These are phyloP conservation scores for Podargus strigoides DNA, from an alignment of 2,797 vertebrate genomes.

Conservation along the genomic window DNA sequence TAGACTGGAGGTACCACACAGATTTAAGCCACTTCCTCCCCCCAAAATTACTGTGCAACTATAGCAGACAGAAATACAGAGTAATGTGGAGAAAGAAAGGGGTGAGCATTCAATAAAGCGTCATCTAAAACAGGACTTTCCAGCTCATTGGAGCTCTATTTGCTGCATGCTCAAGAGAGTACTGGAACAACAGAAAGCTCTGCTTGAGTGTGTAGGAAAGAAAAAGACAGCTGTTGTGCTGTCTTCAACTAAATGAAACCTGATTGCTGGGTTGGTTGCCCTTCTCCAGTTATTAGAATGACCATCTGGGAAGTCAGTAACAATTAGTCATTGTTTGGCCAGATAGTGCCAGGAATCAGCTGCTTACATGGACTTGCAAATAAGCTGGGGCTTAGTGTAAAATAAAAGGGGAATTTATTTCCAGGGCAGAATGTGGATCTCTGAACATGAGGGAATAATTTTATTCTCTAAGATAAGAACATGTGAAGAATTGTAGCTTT, in stretches of 20 bases:
- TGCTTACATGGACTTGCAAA: not conserved
- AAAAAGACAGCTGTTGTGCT: slow-evolving; percentile 51
- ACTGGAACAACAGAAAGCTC: slow-evolving; percentile 5
- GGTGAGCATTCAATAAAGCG: not conserved
- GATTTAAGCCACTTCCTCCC: not conserved
- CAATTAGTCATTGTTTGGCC: slow-evolving; percentile 43
- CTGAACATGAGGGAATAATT: not conserved
- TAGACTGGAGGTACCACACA: not conserved
- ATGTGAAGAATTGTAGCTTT: not conserved
- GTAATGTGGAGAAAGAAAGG: not conserved
- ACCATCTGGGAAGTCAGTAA: slow-evolving; percentile 65
- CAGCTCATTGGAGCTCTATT: slow-evolving; percentile 13
- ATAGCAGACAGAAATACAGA: not conserved
- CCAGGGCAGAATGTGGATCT: not conserved
- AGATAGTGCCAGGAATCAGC: slow-evolving; percentile 35
- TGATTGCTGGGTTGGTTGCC: slow-evolving; percentile 18
- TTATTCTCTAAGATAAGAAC: not conserved
- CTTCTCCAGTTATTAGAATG: slow-evolving; percentile 54
- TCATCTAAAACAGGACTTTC: slow-evolving; percentile 8
- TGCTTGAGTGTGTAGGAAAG: not conserved
- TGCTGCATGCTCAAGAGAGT: slow-evolving; percentile 15
- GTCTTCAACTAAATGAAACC: slow-evolving; percentile 41
- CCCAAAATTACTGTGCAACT: rapidly evolving
- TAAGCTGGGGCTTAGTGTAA: not conserved
- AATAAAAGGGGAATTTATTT: not conserved